Base-by-base conservation (phyloP, 2,888 invertebrate species). In the Panzeria rudis region DNA sequence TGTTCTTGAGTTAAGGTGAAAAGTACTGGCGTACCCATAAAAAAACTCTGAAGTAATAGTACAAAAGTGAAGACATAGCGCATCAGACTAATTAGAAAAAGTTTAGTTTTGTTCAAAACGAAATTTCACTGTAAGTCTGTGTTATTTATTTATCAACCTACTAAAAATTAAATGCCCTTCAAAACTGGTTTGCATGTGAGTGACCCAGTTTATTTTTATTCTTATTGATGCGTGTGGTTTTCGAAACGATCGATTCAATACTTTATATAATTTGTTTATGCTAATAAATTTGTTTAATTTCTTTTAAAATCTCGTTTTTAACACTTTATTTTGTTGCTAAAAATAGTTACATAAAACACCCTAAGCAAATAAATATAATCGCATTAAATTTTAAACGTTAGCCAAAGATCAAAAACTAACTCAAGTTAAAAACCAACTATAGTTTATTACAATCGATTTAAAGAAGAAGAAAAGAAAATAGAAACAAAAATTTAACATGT, bases 341-440 rank as follows among this genome's bases (percentile, higher is more conserved):
- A 68, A 64, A 38, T 11, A 44, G 17, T 47, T 29, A 44, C 15
- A 20, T 9, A 32, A 38, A 71, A 5, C 7, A 23, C 47, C 29
- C 25, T 13, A 56, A 41, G 41, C n/a, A 61, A 71, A 73, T 11
- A 52, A 72, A 23, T 32, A 32, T 35, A 76, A 50, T 71, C 20
- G 47, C 69, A 72, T 77, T 68, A 81, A 17, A 73, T 38, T 59
- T 77, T 61, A 76, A 79, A 73, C 75, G 73, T 82, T 85, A 82
- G 85, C 85, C 85, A 85, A 85, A 85, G 85, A 85, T 82, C 82
- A 71, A 82, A 73, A 82, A 82, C 82, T 85, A 85, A 85, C 85
- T 85, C 85, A 85, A 85, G 82, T 82, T 73, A 82, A 82, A 77
- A 75, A 82, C 82, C 82, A 85, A 85, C 85, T 75, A 85, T 84